Conservation (phyloP, 2,113 vertebrate genomes). For the Monarcha castaneiventris region DNA sequence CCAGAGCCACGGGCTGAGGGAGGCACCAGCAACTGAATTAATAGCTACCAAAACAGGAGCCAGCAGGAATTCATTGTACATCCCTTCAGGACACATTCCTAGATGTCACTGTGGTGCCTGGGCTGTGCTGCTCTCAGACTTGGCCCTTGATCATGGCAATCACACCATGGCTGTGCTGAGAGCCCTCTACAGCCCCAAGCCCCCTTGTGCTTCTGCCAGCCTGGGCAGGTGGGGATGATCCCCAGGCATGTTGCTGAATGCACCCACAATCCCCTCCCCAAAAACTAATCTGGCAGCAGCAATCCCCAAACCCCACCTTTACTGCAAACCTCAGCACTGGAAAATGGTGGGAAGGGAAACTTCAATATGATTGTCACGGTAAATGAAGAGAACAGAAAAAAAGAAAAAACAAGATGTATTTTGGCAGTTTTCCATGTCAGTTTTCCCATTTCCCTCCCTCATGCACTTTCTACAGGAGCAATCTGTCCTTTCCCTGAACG, state of each 20-base stretch:
- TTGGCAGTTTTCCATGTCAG: background rate
- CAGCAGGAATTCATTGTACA: background rate
- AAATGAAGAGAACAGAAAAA: background rate
- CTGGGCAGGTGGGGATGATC: background rate
- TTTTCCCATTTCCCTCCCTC: background rate
- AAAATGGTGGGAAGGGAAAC: background rate
- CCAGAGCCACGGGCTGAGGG: background rate
- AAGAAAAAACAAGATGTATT: background rate
- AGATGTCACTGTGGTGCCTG: background rate
- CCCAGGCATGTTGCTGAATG: background rate
- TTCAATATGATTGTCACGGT: background rate
- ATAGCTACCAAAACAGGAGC: background rate
- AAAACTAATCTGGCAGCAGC: background rate
- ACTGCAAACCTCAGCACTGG: background rate
- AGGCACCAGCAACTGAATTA: background rate
- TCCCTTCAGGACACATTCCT: background rate
- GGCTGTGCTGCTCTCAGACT: background rate
- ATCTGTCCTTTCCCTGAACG: constrained; percentile 23
- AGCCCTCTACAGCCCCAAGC: background rate
- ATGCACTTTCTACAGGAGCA: background rate
- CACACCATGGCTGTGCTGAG: background rate
- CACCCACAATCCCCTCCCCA: background rate
- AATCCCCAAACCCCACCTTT: background rate
- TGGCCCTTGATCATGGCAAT: background rate
- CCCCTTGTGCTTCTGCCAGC: background rate